phyloP scores from a whole-genome alignment of 2,113 vertebrate genomes.

The Sisor rabdophorus region DNA sequence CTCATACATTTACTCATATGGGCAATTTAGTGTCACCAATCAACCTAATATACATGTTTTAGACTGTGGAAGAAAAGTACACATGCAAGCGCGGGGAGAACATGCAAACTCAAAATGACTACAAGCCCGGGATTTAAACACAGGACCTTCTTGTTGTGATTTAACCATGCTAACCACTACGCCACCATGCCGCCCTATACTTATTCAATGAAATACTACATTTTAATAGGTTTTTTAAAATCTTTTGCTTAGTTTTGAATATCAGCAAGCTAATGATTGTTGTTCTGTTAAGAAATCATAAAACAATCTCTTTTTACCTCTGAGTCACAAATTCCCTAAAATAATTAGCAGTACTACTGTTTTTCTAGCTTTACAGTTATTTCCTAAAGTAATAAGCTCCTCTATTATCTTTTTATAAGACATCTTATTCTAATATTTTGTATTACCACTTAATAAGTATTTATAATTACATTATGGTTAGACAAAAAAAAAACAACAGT shows the following conservation, averaged over 20 bases:
- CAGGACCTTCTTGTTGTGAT: too few species aligned
- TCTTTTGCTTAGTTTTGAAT: not conserved
- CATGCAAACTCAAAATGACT: too few species aligned
- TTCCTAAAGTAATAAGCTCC: not conserved
- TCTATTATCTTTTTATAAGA: not conserved
- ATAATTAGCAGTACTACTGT: not conserved
- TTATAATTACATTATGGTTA: too few species aligned
- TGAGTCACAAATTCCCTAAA: not conserved
- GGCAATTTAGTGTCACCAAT: too few species aligned
- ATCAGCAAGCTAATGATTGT: not conserved
- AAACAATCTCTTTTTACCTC: not conserved
- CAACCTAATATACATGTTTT: too few species aligned
- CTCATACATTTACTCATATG: too few species aligned
- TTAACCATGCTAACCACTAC: too few species aligned
- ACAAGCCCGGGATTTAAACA: too few species aligned
- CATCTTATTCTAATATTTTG: not conserved
- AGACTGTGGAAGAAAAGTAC: too few species aligned
- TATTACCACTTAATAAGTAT: not conserved
- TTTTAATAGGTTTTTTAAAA: not conserved
- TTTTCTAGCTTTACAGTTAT: not conserved
- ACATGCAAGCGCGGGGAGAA: too few species aligned
- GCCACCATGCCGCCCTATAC: too few species aligned
- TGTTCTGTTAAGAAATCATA: not conserved
- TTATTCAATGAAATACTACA: not conserved
- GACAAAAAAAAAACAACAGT: too few species aligned